Conservation (phyloP, 2,113 vertebrate genomes). For the Chlamydotis undulata region DNA sequence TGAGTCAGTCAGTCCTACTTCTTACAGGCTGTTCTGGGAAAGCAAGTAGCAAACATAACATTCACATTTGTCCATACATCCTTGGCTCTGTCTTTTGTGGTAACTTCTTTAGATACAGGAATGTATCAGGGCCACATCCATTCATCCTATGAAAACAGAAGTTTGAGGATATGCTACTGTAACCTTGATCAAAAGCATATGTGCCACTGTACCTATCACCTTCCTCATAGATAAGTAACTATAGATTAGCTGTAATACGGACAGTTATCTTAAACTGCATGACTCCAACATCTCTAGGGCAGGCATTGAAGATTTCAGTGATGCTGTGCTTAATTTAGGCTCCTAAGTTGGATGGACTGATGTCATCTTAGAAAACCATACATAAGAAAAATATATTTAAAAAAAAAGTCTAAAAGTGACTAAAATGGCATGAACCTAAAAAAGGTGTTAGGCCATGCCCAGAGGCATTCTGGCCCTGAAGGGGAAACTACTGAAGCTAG, state of each 20-base stretch:
- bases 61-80: neutral
- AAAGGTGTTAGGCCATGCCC: neutral
- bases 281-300: neutral
- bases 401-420: neutral
- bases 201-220: neutral
- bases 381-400: neutral
- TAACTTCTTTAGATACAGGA: neutral
- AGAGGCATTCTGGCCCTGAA: neutral
- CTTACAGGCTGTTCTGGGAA: neutral
- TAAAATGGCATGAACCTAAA: neutral
- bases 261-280: neutral
- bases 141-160: neutral
- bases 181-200: neutral
- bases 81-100: neutral
- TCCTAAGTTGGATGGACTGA: neutral
- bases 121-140: neutral
- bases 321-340: neutral
- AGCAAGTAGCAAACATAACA: neutral
- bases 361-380: neutral
- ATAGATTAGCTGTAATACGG: neutral
- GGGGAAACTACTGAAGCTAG: neutral
- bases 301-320: neutral
- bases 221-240: neutral
- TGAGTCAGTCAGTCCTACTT: neutral
- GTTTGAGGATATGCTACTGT: neutral